Base-by-base conservation (phyloP, 2,797 vertebrate genomes). In the Monodelphis domestica region DNA sequence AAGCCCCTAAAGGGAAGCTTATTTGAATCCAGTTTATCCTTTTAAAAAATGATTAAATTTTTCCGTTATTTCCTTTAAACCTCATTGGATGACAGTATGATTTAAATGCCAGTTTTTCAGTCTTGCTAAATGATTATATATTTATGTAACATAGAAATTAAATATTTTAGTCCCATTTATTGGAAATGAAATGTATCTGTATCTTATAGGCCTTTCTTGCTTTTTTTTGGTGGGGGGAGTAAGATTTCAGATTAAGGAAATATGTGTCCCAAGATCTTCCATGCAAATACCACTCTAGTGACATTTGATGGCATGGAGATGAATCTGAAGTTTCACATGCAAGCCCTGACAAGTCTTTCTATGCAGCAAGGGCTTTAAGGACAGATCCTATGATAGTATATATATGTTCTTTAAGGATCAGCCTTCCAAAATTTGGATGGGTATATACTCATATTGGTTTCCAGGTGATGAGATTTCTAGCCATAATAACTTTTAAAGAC, bases 1-100 rank as follows among this genome's bases (percentile, higher is more conserved):
- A 94, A 70, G 24, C 55, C 53, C 55, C 53, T 53, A 55, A 91
- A 33, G 70, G 53, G 51, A 92, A 91, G 63, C 52, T n/a, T 30
- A 7, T n/a, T 63, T 53, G 50, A n/a, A 29, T 53, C 55, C n/a
- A 57, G 90, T 38, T 15, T 1, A 17, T 56, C 53, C 84, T 89
- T 93, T 63, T 51, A 89, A 90, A 78, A 78, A n/a, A 24, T 53
- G 53, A n/a, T 30, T 52, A 55, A 53, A 52, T 70, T 52, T 53
- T 50, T 57, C 33, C 4, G 87, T 56, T 54, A n/a, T 45, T 53
- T 1, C 15, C 54, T 54, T 51, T 53, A 24, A 45, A 63, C 53
- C 30, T 53, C 84, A 12, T 15, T 38, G 29, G 50, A 53, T 53
- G 45, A n/a, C 17, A 10, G 5, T n/a, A 54, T 24, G 29, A 70